Evolutionary conservation across 1,140 invertebrate genomes (phyloP).

Genomic region (Pseudomyrmex pallidus): DNA sequence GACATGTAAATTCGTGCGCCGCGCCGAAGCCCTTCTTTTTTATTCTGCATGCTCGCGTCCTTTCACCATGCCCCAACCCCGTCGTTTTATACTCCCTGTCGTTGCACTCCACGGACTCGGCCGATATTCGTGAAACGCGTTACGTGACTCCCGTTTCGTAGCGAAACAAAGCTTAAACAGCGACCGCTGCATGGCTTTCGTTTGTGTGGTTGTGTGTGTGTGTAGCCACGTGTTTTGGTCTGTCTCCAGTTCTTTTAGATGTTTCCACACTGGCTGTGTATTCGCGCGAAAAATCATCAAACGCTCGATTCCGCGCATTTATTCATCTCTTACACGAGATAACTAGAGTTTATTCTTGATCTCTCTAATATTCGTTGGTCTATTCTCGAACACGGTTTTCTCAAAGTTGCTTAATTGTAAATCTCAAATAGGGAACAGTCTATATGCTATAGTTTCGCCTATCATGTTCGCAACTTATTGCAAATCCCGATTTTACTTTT

Average conservation of each 20-base stretch:
- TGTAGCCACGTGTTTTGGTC: not conserved
- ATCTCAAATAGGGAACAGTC: no score
- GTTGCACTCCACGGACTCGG: not conserved
- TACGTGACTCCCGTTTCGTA: slow-evolving; percentile 50
- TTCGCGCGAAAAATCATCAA: not conserved
- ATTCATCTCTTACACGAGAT: not conserved
- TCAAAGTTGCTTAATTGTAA: no score
- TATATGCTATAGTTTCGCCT: no score
- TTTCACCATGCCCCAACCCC: slow-evolving; percentile 17
- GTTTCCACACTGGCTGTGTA: no score
- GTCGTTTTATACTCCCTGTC: not conserved
- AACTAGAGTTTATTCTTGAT: no score
- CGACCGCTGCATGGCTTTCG: slow-evolving; percentile 21
- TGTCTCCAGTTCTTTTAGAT: slow-evolving; percentile 12
- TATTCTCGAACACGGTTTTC: no score
- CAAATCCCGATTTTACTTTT: no score
- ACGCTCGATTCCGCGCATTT: not conserved
- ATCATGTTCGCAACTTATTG: no score
- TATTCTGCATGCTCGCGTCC: slow-evolving; percentile 52
- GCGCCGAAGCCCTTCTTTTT: slow-evolving; percentile 47
- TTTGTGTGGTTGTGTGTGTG: not conserved
- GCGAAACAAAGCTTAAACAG: slow-evolving; percentile 50
- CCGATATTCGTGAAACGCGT: slow-evolving; percentile 41
- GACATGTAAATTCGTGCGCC: slow-evolving; percentile 66
- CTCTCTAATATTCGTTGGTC: no score